Percentiles rank a stretch among this genome's conserved stretches.
Evolutionary conservation across 2,888 invertebrate species (phyloP).

Genomic region (Parnassius orleans): DNA sequence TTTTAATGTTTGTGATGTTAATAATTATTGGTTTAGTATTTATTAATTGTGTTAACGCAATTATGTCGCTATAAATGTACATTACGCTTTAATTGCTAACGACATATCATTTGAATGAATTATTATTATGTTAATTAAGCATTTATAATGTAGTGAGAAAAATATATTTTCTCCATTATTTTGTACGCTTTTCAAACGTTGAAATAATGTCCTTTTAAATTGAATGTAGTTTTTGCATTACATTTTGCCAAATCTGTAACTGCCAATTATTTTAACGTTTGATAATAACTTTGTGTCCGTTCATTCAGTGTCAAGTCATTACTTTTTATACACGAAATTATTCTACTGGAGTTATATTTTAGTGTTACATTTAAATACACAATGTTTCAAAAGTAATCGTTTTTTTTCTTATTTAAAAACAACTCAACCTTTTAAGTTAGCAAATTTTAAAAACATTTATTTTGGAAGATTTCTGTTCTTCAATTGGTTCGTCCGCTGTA

Average conservation of each 20-base stretch:
- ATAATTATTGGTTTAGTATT: constrained; percentile 11
- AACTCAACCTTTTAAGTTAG: constrained; percentile 47
- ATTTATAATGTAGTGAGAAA: constrained; percentile 6
- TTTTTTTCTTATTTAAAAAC: constrained; percentile 38
- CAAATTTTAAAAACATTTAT: constrained; percentile 68
- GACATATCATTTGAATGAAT: constrained; percentile 13
- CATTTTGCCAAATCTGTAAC: constrained; percentile 61
- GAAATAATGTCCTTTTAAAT: constrained; percentile 6
- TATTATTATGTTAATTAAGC: constrained; percentile 1
- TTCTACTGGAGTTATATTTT: constrained; percentile 66
- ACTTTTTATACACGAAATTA: constrained; percentile 52
- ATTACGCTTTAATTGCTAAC: background rate
- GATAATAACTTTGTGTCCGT: constrained; percentile 39
- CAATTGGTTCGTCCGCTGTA: constrained; percentile 41
- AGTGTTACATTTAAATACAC: constrained; percentile 73
- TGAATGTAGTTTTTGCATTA: constrained; percentile 33
- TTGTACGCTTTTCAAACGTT: constrained; percentile 12
- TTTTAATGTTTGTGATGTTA: constrained; percentile 7
- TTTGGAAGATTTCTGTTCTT: constrained; percentile 74
- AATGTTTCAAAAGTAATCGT: constrained; percentile 58
- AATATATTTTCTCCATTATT: constrained; percentile 6
- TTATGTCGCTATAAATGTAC: constrained; percentile 1
- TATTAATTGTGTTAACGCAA: constrained; percentile 6
- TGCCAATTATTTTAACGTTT: constrained; percentile 56
- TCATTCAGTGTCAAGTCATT: constrained; percentile 50